These are phyloP conservation scores for Hippocampus comes DNA, from an alignment of 2,113 vertebrate species.

Conservation along the genomic window DNA sequence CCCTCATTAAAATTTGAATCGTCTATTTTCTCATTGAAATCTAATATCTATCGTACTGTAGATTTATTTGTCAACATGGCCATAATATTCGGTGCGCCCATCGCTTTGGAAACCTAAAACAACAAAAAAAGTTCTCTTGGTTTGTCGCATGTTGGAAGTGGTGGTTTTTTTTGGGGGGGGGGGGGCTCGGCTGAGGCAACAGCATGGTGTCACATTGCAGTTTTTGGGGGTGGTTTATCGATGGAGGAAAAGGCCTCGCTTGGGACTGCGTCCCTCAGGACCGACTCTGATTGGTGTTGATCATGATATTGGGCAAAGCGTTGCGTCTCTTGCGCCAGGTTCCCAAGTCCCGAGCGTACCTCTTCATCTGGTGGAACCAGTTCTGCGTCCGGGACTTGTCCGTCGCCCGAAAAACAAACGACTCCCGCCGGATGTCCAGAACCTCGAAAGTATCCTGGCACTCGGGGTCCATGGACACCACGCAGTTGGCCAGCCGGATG, in stretches of 20 bases:
- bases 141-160: not conserved
- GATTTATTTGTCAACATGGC: not conserved
- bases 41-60: not conserved
- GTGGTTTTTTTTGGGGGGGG: not conserved
- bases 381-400: conserved; percentile 85
- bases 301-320: conserved; percentile 91
- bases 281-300: conserved; percentile 81
- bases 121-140: conserved; percentile 49
- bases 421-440: conserved; percentile 84
- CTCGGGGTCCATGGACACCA: conserved; percentile 82
- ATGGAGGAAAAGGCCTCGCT: conserved; percentile 32
- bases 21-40: not conserved
- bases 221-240: conserved; percentile 43
- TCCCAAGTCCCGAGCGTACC: conserved; percentile 81
- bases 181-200: not conserved
- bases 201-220: not conserved
- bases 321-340: conserved; percentile 88
- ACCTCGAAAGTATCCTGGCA: conserved; percentile 87
- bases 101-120: conserved; percentile 18
- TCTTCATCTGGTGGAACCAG: conserved; percentile 85
- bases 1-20: not conserved
- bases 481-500: conserved; percentile 83
- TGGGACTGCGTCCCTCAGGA: conserved; percentile 70
- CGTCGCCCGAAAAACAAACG: conserved; percentile 83
- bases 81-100: conserved; percentile 15